A percentile compares a stretch with the other conserved stretches of the same genome.
These are phyloP conservation scores for Anas platyrhynchos DNA, from an alignment of 2,113 vertebrate species.

Conservation along the genomic window DNA sequence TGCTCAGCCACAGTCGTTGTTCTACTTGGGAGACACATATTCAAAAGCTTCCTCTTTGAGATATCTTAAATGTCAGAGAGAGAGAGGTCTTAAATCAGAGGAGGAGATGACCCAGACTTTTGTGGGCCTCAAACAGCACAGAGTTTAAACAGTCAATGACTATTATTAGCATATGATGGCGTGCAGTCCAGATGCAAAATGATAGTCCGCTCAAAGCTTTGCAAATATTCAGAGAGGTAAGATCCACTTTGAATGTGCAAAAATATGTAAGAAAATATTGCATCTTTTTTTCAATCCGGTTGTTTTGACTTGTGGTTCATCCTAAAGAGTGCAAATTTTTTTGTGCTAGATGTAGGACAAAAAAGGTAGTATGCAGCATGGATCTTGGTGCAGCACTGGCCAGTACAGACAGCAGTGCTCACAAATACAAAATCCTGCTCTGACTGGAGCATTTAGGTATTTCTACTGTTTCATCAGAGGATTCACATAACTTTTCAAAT, in stretches of 20 bases:
- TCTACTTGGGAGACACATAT: not conserved
- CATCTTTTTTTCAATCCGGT: not conserved
- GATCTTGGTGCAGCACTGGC: not conserved
- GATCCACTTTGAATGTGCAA: not conserved
- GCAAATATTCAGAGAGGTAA: not conserved
- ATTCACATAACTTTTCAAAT: not conserved
- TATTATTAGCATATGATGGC: not conserved
- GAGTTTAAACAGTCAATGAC: not conserved
- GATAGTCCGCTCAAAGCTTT: not conserved
- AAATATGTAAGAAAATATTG: not conserved
- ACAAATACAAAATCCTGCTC: not conserved
- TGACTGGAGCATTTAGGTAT: not conserved
- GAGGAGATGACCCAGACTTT: not conserved
- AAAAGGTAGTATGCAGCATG: rapidly evolving
- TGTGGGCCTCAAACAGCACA: not conserved
- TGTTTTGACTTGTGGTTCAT: not conserved
- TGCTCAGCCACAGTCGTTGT: not conserved
- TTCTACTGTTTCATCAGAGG: not conserved
- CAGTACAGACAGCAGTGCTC: not conserved
- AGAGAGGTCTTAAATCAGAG: too few species aligned
- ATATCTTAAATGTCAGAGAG: too few species aligned
- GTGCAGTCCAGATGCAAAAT: not conserved
- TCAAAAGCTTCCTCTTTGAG: not conserved
- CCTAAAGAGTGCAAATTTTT: not conserved
- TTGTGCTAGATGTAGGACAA: rapidly evolving